phyloP scores from a whole-genome alignment of 2,888 invertebrate species.

The Drosophila merina region DNA sequence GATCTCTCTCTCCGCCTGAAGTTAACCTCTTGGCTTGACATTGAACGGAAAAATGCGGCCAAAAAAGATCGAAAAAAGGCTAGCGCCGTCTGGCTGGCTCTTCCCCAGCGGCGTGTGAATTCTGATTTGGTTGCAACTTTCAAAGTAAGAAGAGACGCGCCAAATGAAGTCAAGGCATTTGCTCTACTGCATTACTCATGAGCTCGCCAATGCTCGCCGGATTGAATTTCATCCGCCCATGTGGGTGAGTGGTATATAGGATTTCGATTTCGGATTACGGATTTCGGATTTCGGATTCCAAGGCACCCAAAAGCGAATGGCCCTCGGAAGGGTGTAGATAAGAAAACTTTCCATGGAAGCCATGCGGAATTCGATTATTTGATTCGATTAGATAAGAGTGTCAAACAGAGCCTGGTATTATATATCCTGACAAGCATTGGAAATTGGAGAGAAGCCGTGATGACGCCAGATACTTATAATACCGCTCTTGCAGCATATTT shows the following conservation, averaged over 20 bases:
- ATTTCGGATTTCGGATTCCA: slow-evolving; percentile 4
- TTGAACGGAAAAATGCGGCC: slow-evolving; percentile 62
- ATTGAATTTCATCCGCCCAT: slow-evolving; percentile 56
- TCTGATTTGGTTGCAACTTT: slow-evolving; percentile 77
- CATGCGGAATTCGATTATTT: slow-evolving; percentile 30
- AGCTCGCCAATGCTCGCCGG: slow-evolving; percentile 10
- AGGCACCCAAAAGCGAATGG: slow-evolving; percentile 23
- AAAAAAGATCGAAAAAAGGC: slow-evolving; percentile 31
- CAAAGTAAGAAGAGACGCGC: slow-evolving; percentile 72
- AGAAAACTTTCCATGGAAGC: slow-evolving; percentile 29
- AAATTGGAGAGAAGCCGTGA: not conserved
- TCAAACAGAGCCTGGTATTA: not conserved
- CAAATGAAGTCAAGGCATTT: slow-evolving; percentile 72
- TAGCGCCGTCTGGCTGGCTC: slow-evolving; percentile 52
- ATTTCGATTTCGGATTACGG: slow-evolving; percentile 31
- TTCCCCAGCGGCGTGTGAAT: slow-evolving; percentile 62
- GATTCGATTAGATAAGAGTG: not conserved
- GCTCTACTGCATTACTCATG: slow-evolving; percentile 65
- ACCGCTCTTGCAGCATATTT: not conserved
- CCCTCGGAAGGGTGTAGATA: slow-evolving; percentile 18
- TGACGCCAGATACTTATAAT: not conserved
- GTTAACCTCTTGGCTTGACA: slow-evolving; percentile 60
- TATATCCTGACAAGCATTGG: not conserved
- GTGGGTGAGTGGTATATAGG: slow-evolving; percentile 60
- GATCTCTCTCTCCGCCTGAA: slow-evolving; percentile 5